Evolutionary conservation across 2,113 vertebrate genomes (phyloP), one percentile per base, ranked within the genome.

Genomic region (Heloderma charlesbogerti): DNA sequence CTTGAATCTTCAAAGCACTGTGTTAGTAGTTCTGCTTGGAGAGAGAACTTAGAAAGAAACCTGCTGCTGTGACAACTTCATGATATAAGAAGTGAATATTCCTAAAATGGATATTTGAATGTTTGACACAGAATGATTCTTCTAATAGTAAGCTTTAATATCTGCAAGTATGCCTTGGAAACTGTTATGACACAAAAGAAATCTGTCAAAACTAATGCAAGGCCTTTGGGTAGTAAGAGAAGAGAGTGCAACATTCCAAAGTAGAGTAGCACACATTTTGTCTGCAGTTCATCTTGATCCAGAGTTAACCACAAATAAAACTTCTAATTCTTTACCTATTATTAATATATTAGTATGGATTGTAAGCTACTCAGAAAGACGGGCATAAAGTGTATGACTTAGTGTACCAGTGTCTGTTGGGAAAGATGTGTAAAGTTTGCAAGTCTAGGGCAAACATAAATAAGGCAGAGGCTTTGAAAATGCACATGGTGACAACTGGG

Each of bases 261-360:
- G 66, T 94, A 92, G 94, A 96, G 90, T 92, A 95, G 96, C 97
- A 94, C 96, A 93, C 96, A 92, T 94, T 69, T 90, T 95, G 93
- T 96, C 96, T 91, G 94, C 93, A 92, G 93, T 94, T 95, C 92
- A 91, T 93, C 93, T 95, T 91, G 94, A 94, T 95, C n/a, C 90
- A 92, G 91, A 95, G 91, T 96, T 31, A 77, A 95, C 94, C 95
- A 94, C 93, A 94, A 90, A 87, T 79, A 94, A 91, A 94, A 95
- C 95, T 91, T 95, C 93, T 95, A 96, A 96, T 97, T 93, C 94
- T 97, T 95, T 97, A 94, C 94, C 95, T 97, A 93, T 96, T 94
- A 79, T 79, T 66, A 67, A 79, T 48, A n/a, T 25, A 80, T 80
- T 88, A 27, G 31, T 71, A 69, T 45, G 71, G 63, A 78, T 40